Conservation (phyloP, 1,140 invertebrate species). For the Megathymus violae region DNA sequence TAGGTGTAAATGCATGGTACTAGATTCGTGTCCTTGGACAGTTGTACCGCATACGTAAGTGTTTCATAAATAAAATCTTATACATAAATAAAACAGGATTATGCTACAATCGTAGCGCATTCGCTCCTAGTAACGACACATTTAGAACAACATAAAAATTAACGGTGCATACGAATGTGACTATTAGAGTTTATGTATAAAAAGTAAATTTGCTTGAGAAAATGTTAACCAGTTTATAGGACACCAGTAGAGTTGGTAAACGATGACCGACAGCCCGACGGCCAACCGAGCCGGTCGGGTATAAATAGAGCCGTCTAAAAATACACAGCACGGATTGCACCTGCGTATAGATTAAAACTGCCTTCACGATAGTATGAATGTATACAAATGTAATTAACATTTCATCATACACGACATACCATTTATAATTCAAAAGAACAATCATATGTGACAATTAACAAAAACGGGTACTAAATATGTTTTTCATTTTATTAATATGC, state of each 20-base stretch:
- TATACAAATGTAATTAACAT: conserved; percentile 6
- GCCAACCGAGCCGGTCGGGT: conserved; percentile 62
- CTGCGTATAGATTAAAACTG: conserved; percentile 47
- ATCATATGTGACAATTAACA: too few species aligned
- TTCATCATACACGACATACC: too few species aligned
- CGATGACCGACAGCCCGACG: conserved; percentile 59
- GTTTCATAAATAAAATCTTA: conserved; percentile 23
- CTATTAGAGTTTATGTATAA: conserved; percentile 28
- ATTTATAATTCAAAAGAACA: too few species aligned
- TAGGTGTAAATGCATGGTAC: conserved; percentile 23
- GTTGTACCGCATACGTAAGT: conserved; percentile 16
- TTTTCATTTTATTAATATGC: too few species aligned
- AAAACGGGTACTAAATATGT: too few species aligned
- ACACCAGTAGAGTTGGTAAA: conserved; percentile 45
- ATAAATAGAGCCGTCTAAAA: conserved; percentile 76
- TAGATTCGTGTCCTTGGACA: conserved; percentile 1
- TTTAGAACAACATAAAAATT: conserved; percentile 20
- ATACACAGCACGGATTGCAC: conserved; percentile 71
- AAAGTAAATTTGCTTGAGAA: conserved; percentile 34
- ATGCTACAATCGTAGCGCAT: conserved; percentile 8
- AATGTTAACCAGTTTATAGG: conserved; percentile 37
- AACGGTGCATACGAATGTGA: conserved; percentile 19
- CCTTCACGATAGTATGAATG: conserved; percentile 1
- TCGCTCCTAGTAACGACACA: conserved; percentile 16
- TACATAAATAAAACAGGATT: conserved; percentile 16